Base-by-base conservation (phyloP, 2,888 invertebrate species). In the Zeuzera pyrina region DNA sequence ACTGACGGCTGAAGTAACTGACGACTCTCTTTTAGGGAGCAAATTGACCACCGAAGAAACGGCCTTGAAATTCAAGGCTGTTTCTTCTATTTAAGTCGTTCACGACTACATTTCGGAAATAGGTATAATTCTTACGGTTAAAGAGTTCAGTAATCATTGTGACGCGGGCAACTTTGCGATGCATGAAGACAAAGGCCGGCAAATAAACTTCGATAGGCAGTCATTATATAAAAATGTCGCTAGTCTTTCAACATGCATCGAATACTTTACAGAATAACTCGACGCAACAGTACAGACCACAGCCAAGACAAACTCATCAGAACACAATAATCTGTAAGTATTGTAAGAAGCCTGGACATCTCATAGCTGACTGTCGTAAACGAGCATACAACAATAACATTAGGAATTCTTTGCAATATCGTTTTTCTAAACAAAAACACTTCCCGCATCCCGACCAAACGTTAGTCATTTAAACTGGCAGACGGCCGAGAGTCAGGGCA, bases 21-120 rank as follows among this genome's bases (percentile, higher is more conserved):
- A 50, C 14, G 3, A 12, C 0, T 42, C 46, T 0, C 15, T 53
- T 7, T 3, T 12, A 16, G 47, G 45, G 6, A 33, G 47, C 1
- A 16, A 31, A 21, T 16, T 29, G 0, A 42, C 41, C 1, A 37
- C 49, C 0, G 51, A 50, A 25, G 48, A 49, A 33, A 49, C 45
- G 3, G 48, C 47, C 2, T 27, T 52, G 1, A 49, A 37, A 12
- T 44, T 52, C n/a, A n/a, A n/a, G n/a, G n/a, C n/a, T n/a, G n/a
- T n/a, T n/a, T n/a, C n/a, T n/a, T n/a, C n/a, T n/a, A n/a, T n/a
- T n/a, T n/a, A n/a, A 0, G 51, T 52, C 23, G 26, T 51, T 1
- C 57, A 58, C 24, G 55, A 52, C 0, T 8, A 54, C 1, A 37
- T 13, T 13, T 34, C 43, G 0, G 49, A 48, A 6, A 41, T 49